phyloP scores from a whole-genome alignment of 2,888 invertebrate genomes.

The Dasysyrphus tricinctus region DNA sequence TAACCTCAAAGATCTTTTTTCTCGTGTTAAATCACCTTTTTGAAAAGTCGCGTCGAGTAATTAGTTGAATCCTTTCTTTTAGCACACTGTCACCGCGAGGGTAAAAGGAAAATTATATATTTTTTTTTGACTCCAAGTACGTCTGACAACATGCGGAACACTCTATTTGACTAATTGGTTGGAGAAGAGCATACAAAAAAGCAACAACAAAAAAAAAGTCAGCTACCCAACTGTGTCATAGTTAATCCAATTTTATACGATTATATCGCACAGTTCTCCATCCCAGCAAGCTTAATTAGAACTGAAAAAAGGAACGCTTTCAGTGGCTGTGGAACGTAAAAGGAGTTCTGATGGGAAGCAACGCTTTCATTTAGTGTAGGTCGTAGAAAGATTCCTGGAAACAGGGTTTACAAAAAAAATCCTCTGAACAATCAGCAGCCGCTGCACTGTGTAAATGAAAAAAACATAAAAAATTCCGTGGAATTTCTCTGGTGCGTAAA shows the following conservation, averaged over 20 bases:
- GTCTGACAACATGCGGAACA: conserved; percentile 38
- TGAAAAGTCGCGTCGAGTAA: conserved; percentile 48
- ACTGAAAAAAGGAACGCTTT: conserved; percentile 30
- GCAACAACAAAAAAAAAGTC: background rate
- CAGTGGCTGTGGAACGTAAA: background rate
- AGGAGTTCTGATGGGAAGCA: background rate
- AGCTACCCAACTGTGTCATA: conserved; percentile 25
- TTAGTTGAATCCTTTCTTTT: conserved; percentile 50
- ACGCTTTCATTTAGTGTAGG: background rate
- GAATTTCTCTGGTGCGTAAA: conserved; percentile 19
- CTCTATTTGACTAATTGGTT: conserved; percentile 64
- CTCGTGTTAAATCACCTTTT: conserved; percentile 37
- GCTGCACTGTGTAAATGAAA: background rate
- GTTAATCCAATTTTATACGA: conserved; percentile 63
- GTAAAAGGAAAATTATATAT: background rate
- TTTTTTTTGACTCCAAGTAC: conserved; percentile 6
- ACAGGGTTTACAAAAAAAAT: background rate
- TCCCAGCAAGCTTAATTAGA: conserved; percentile 61
- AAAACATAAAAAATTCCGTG: background rate
- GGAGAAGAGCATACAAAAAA: background rate
- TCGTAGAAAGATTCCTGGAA: background rate
- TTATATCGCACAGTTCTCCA: conserved; percentile 24
- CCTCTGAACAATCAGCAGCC: background rate
- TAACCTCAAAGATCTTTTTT: background rate
- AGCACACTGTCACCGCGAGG: conserved; percentile 1